Conservation (phyloP, 2,113 vertebrate species). For the Andinoacara biseriatus region DNA sequence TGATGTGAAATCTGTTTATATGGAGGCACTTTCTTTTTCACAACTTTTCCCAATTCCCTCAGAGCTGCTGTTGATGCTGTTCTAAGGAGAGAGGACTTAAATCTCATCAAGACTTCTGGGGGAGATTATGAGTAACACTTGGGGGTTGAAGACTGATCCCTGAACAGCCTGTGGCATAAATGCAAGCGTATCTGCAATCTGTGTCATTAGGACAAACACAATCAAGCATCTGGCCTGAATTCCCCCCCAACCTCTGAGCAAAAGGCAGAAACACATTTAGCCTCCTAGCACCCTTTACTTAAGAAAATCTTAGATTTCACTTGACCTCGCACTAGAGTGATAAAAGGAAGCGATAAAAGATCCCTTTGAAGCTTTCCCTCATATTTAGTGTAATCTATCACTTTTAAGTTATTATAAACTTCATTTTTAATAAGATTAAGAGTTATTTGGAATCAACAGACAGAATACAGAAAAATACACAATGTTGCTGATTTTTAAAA, state of each 20-base stretch:
- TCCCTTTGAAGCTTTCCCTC: background rate
- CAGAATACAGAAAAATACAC: background rate
- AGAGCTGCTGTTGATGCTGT: constrained; percentile 24
- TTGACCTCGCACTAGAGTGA: background rate
- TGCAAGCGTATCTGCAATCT: constrained; percentile 26
- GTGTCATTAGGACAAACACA: constrained; percentile 52
- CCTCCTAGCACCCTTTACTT: background rate
- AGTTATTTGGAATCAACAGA: background rate
- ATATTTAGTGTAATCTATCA: background rate
- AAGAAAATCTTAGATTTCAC: background rate
- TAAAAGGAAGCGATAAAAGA: background rate
- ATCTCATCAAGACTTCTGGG: constrained; percentile 57
- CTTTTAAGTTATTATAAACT: background rate
- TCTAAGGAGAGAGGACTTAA: constrained; percentile 50
- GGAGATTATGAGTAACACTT: constrained; percentile 62
- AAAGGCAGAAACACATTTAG: constrained; percentile 21
- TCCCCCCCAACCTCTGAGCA: constrained; percentile 5
- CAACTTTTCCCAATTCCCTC: constrained; percentile 3
- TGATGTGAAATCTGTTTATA: constrained; percentile 51
- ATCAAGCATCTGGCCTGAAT: constrained; percentile 37
- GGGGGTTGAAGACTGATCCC: constrained; percentile 47
- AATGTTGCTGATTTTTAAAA: constrained; percentile 8
- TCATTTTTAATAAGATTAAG: background rate
- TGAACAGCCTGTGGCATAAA: constrained; percentile 38
- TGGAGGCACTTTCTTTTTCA: constrained; percentile 5